Percentiles rank a stretch among this genome's conserved stretches.
phyloP scores from a whole-genome alignment of 2,888 invertebrate genomes.

The Cloeon dipterum region DNA sequence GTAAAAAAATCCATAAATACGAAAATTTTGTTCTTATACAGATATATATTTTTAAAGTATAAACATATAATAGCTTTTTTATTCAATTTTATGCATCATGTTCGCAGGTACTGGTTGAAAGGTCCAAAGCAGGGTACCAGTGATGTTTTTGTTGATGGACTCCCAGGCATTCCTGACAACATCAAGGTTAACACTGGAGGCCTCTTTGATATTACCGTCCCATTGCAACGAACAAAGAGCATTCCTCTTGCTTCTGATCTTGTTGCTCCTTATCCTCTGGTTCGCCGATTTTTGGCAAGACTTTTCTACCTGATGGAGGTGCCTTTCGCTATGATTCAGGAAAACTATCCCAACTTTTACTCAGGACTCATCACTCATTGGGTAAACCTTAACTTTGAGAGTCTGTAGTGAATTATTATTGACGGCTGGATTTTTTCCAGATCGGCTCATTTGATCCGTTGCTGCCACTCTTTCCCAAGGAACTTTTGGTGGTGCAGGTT shows the following conservation, averaged over 20 bases:
- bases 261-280: conserved; percentile 32
- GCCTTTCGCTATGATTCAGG: conserved; percentile 35
- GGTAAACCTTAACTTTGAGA: conserved; percentile 16
- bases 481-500: conserved; percentile 35
- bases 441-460: conserved; percentile 37
- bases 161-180: conserved; percentile 58
- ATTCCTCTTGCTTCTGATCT: conserved; percentile 29
- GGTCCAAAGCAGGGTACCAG: conserved; percentile 57
- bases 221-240: conserved; percentile 27
- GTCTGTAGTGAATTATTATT: background rate
- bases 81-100: no score
- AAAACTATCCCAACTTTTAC: conserved; percentile 37
- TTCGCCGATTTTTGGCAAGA: conserved; percentile 40
- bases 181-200: conserved; percentile 31
- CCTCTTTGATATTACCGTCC: conserved; percentile 39
- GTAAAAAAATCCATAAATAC: no score
- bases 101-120: conserved; percentile 40
- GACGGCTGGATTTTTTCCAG: conserved; percentile 19
- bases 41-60: no score
- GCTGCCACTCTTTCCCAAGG: conserved; percentile 18
- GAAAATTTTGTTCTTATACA: no score
- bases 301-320: conserved; percentile 32
- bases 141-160: conserved; percentile 58
- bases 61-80: no score
- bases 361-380: conserved; percentile 33